Percentiles rank a stretch among this genome's conserved stretches.
These are phyloP conservation scores for Colletes gigas DNA, from an alignment of 1,140 invertebrate genomes.

Conservation along the genomic window DNA sequence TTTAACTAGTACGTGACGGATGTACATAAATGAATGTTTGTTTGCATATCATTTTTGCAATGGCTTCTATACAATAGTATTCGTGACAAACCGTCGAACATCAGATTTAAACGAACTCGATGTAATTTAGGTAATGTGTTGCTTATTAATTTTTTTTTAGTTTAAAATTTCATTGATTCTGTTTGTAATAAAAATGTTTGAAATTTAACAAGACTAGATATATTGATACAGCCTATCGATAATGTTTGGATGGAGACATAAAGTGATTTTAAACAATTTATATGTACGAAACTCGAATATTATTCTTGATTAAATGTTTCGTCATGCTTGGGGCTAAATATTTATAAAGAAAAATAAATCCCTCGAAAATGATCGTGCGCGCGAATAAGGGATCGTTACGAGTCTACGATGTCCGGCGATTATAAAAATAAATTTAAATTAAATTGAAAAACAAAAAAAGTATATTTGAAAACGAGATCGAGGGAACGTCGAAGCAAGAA, in stretches of 20 bases:
- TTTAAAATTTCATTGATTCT: background rate
- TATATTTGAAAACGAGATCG: background rate
- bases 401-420: too few relatives aligned
- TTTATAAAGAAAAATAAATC: background rate
- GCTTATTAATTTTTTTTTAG: background rate
- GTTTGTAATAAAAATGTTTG: background rate
- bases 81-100: too few relatives aligned
- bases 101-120: too few relatives aligned
- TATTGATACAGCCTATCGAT: background rate
- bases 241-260: background rate
- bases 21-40: too few relatives aligned
- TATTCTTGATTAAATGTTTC: background rate
- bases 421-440: too few relatives aligned
- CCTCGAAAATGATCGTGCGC: too few relatives aligned
- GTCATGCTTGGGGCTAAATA: background rate
- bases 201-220: background rate
- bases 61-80: too few relatives aligned
- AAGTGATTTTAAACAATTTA: background rate
- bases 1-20: background rate
- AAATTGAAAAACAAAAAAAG: background rate
- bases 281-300: background rate
- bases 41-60: too few relatives aligned
- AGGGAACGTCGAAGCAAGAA: conserved; percentile 12
- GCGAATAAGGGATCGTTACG: too few relatives aligned
- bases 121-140: background rate